Conservation (phyloP, 2,797 vertebrate genomes). For the Siniperca obscura region DNA sequence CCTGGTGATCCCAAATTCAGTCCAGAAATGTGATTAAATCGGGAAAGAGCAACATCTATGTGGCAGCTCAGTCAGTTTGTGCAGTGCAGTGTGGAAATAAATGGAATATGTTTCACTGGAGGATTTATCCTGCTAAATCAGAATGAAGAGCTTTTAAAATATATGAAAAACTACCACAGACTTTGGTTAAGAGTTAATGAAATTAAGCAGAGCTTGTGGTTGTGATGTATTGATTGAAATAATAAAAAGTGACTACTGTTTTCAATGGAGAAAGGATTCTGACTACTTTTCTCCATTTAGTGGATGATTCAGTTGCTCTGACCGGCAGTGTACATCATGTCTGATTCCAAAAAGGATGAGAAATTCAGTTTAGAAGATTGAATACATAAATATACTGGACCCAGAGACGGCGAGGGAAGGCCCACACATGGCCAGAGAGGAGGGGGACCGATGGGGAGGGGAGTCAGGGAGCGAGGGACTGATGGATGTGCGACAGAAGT, state of each 20-base stretch:
- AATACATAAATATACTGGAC: conserved; percentile 24
- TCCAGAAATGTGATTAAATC: conserved; percentile 49
- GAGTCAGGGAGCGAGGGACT: conserved; percentile 30
- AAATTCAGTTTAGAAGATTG: conserved; percentile 45
- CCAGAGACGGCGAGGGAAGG: conserved; percentile 20
- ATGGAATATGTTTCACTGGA: conserved; percentile 32
- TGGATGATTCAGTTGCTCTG: conserved; percentile 49
- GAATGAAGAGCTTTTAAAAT: conserved; percentile 9
- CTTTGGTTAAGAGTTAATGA: conserved; percentile 20
- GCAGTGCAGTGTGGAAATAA: conserved; percentile 19
- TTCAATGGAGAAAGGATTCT: conserved; percentile 34
- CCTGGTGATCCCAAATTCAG: conserved; percentile 58
- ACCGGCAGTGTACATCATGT: conserved; percentile 30
- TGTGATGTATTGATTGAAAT: conserved; percentile 1
- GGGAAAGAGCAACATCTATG: conserved; percentile 12
- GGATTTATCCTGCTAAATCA: conserved; percentile 27
- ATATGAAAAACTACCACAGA: background rate
- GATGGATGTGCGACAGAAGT: conserved; percentile 67
- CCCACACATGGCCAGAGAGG: conserved; percentile 27
- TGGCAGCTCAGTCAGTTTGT: conserved; percentile 23
- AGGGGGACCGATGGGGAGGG: conserved; percentile 53
- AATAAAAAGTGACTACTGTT: conserved; percentile 24
- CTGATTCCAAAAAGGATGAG: conserved; percentile 45
- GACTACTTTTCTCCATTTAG: conserved; percentile 26
- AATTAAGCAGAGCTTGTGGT: conserved; percentile 16